Evolutionary conservation across 2,888 invertebrate species (phyloP).

Genomic region (Sphinx pinastri): DNA sequence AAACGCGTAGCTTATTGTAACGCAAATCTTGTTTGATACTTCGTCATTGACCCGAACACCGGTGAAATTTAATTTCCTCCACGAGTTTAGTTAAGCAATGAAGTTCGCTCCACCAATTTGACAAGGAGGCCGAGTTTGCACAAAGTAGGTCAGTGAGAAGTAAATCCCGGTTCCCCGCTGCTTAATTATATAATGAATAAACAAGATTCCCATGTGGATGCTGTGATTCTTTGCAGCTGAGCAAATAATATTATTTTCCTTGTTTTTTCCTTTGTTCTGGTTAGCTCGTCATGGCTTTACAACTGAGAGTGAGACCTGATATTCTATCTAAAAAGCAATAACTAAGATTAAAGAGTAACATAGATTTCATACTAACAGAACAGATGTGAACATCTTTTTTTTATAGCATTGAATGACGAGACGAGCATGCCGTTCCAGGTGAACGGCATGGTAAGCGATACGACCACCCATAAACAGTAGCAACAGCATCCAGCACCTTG

Average conservation of each 20-base stretch:
- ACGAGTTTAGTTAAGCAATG: conserved; percentile 29
- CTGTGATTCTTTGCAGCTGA: conserved; percentile 16
- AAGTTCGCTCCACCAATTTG: conserved; percentile 28
- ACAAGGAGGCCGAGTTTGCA: conserved; percentile 25
- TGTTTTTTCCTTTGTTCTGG: background rate
- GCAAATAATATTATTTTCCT: conserved; percentile 16
- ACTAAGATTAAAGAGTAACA: too few species aligned
- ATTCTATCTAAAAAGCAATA: background rate
- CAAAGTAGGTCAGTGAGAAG: conserved; percentile 25
- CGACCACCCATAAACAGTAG: too few species aligned
- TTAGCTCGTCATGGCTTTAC: background rate
- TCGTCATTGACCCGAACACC: conserved; percentile 27
- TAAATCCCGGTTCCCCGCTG: conserved; percentile 15
- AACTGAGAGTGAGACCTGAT: background rate
- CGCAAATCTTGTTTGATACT: conserved; percentile 22
- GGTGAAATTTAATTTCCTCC: conserved; percentile 30
- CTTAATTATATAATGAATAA: conserved; percentile 26
- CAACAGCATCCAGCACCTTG: too few species aligned
- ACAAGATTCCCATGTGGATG: conserved; percentile 21
- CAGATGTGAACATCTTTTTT: too few species aligned
- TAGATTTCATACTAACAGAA: too few species aligned
- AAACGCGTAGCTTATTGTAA: conserved; percentile 23
- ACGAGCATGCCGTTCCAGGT: too few species aligned
- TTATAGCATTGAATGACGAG: too few species aligned
- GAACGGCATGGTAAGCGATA: too few species aligned